A percentile compares a stretch with the other conserved stretches of the same genome.
Conservation (phyloP, 2,797 vertebrate genomes). For the Tokudaia tokunoshimensis region DNA sequence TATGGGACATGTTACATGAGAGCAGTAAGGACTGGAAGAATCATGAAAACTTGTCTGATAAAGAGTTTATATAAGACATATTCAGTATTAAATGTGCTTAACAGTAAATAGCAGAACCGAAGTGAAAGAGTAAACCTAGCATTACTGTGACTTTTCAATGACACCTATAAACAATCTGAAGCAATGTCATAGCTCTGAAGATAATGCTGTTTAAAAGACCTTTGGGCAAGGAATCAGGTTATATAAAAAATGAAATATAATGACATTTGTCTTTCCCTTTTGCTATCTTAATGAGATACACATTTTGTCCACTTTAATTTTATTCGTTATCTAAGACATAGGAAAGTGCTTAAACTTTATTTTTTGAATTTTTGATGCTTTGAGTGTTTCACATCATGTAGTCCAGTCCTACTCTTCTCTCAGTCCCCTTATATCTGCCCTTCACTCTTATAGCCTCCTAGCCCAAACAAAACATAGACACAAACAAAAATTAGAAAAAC, state of each 20-base stretch:
- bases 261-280: conserved; percentile 16
- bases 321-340: background rate
- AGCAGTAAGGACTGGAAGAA: background rate
- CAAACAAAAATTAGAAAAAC: background rate
- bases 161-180: background rate
- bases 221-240: background rate
- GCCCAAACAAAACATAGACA: background rate
- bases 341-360: background rate
- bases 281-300: background rate
- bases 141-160: background rate
- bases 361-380: background rate
- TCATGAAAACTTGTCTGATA: background rate
- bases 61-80: background rate
- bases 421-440: background rate
- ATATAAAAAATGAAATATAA: background rate
- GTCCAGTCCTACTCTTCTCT: background rate
- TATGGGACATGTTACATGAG: background rate
- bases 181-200: background rate
- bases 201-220: background rate
- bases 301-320: background rate
- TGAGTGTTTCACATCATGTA: background rate
- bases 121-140: background rate
- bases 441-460: background rate
- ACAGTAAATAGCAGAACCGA: background rate
- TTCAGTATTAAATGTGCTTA: background rate